Percentiles rank a stretch among this genome's conserved stretches.
phyloP scores from a whole-genome alignment of 2,888 invertebrate genomes.

The Lycia hirtaria region DNA sequence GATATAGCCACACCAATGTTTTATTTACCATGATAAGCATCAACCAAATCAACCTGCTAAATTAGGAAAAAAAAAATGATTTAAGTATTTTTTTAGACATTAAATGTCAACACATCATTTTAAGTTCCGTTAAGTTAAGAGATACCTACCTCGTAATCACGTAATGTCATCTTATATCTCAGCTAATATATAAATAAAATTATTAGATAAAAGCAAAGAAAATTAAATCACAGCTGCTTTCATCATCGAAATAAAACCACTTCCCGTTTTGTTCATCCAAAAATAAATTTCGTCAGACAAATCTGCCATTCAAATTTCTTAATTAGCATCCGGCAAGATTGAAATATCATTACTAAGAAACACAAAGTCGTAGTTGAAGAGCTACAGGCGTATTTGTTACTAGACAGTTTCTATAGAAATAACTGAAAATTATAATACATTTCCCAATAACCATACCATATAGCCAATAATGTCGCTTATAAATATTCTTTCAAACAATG shows the following conservation, averaged over 20 bases:
- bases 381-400: background rate
- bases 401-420: too few species aligned
- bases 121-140: too few species aligned
- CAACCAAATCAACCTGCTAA: too few species aligned
- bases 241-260: slow-evolving; percentile 15
- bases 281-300: slow-evolving; percentile 37
- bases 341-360: slow-evolving; percentile 35
- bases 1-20: too few species aligned
- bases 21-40: too few species aligned
- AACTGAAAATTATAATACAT: background rate
- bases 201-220: slow-evolving; percentile 4
- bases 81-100: too few species aligned
- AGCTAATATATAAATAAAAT: background rate
- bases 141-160: too few species aligned
- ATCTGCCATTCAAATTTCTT: slow-evolving; percentile 43
- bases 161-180: background rate
- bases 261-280: slow-evolving; percentile 29
- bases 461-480: too few species aligned
- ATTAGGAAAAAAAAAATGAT: background rate
- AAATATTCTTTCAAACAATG: too few species aligned
- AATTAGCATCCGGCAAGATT: slow-evolving; percentile 42
- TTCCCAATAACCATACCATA: too few species aligned
- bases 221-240: slow-evolving; percentile 16
- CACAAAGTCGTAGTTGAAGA: slow-evolving; percentile 6
- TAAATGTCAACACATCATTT: too few species aligned